Conservation (phyloP, 1,140 invertebrate species). For the Scylla paramamosain region DNA sequence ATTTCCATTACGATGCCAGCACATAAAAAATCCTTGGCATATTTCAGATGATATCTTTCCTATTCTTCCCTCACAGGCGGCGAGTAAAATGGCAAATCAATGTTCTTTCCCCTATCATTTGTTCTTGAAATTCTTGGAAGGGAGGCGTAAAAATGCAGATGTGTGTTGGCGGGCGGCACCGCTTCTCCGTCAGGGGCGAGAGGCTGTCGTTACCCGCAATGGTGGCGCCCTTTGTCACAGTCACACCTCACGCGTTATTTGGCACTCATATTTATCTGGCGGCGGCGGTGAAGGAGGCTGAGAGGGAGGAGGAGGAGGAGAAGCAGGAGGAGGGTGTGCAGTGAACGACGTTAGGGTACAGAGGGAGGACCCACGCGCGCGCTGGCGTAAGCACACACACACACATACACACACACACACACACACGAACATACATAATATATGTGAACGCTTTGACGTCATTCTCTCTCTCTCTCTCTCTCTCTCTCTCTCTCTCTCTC, state of each 20-base stretch:
- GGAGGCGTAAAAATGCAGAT: constrained; percentile 66
- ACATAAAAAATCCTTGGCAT: constrained; percentile 66
- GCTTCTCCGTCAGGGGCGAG: constrained; percentile 32
- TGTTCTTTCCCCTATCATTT: constrained; percentile 67
- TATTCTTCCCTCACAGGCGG: neutral
- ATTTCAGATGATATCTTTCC: constrained; percentile 70
- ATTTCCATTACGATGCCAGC: constrained; percentile 70
- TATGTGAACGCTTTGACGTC: too few species aligned
- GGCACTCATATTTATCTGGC: neutral
- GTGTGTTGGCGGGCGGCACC: constrained; percentile 48
- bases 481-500: too few species aligned
- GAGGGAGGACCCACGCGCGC: too few species aligned
- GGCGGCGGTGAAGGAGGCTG: neutral
- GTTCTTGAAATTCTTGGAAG: constrained; percentile 59
- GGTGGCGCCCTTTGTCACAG: constrained; percentile 34
- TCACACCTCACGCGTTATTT: constrained; percentile 24
- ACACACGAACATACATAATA: too few species aligned
- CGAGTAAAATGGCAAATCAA: constrained; percentile 47
- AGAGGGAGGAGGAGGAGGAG: constrained; percentile 27
- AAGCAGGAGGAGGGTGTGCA: constrained; percentile 16
- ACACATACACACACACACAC: too few species aligned
- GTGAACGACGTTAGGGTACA: neutral
- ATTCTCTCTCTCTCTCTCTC: too few species aligned
- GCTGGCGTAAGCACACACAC: too few species aligned
- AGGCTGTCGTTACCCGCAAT: constrained; percentile 39